Conservation (phyloP, 2,113 vertebrate genomes). For the Laticauda laticaudata region DNA sequence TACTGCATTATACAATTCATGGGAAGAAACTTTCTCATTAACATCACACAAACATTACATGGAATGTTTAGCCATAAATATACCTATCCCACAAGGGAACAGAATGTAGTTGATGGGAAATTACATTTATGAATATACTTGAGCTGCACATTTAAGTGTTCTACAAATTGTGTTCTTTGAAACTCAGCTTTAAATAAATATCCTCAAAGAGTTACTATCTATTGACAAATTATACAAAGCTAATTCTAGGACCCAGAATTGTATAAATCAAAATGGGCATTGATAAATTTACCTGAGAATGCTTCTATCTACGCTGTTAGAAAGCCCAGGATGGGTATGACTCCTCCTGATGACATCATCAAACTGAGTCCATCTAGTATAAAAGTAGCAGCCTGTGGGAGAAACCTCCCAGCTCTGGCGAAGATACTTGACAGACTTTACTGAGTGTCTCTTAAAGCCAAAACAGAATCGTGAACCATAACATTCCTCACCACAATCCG, state of each 20-base stretch:
- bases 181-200: neutral
- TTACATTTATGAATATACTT: constrained; percentile 2
- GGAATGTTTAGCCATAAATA: neutral
- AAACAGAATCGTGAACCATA: too few relatives aligned
- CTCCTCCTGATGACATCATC: too few relatives aligned
- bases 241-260: neutral
- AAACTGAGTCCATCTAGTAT: too few relatives aligned
- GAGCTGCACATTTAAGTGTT: neutral
- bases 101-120: neutral
- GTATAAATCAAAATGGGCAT: neutral
- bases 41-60: neutral
- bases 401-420: too few relatives aligned
- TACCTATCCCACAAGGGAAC: neutral
- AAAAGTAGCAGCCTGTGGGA: too few relatives aligned
- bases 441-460: too few relatives aligned
- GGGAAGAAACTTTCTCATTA: neutral
- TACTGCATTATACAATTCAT: neutral
- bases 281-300: too few relatives aligned
- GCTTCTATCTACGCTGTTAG: too few relatives aligned
- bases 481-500: too few relatives aligned
- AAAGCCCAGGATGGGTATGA: too few relatives aligned
- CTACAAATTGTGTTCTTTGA: neutral
- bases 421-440: too few relatives aligned
- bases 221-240: neutral
- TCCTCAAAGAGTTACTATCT: neutral